These are phyloP conservation scores for Peromyscus maniculatus DNA, from an alignment of 2,113 vertebrate genomes.

Conservation along the genomic window DNA sequence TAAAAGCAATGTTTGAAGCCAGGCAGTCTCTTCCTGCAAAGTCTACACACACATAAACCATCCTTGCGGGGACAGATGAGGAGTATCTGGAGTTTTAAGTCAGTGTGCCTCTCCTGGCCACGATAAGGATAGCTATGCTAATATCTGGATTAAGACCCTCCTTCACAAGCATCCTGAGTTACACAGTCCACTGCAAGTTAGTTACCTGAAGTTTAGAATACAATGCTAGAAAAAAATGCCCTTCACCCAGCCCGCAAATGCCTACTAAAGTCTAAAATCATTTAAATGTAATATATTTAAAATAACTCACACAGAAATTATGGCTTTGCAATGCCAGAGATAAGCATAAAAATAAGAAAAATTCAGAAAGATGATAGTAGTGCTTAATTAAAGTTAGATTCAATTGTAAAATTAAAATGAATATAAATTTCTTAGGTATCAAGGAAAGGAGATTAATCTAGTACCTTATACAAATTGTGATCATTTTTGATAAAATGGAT, in stretches of 20 bases:
- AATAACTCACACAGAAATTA: background rate
- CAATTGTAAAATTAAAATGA: conserved; percentile 24
- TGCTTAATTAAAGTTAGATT: background rate
- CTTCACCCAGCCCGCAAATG: background rate
- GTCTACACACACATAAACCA: background rate
- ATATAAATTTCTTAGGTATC: background rate
- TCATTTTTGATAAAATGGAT: background rate
- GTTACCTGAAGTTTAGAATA: conserved; percentile 19
- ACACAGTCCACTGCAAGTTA: background rate
- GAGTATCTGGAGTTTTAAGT: background rate
- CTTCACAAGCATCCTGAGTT: background rate
- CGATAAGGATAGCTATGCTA: background rate
- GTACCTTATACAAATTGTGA: background rate
- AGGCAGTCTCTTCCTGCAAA: background rate
- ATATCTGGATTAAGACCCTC: background rate
- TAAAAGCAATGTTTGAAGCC: conserved; percentile 32
- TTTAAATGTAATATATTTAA: conserved; percentile 15
- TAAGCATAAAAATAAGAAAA: background rate
- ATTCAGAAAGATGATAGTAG: background rate
- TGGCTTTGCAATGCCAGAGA: background rate
- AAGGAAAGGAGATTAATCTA: background rate
- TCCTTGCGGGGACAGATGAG: background rate
- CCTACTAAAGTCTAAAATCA: conserved; percentile 2
- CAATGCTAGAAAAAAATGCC: background rate
- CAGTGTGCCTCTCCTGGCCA: background rate